Evolutionary conservation across 2,113 vertebrate genomes (phyloP).

Genomic region (Dipodomys merriami): DNA sequence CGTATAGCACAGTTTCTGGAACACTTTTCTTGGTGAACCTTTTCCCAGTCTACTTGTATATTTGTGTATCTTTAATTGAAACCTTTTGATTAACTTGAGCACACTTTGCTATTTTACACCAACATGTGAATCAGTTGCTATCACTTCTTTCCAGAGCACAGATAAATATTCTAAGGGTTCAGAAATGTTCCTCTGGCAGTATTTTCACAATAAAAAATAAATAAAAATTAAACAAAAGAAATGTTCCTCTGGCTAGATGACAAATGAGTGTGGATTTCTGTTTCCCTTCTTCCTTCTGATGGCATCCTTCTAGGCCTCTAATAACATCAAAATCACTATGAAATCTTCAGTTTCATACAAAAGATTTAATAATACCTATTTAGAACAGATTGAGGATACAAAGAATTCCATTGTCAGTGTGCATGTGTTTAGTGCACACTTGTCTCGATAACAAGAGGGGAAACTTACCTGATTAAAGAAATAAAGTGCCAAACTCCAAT

Average conservation of each 20-base stretch:
- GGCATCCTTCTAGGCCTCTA: neutral
- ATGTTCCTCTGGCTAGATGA: neutral
- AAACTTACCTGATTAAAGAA: neutral
- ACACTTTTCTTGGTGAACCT: neutral
- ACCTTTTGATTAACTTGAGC: neutral
- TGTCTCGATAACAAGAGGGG: neutral
- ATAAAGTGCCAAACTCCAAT: too few relatives aligned
- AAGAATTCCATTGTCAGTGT: neutral
- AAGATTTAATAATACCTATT: neutral
- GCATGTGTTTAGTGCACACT: neutral
- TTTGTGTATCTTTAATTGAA: neutral
- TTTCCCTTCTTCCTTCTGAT: neutral
- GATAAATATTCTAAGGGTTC: neutral
- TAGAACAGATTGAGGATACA: neutral
- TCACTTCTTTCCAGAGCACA: neutral
- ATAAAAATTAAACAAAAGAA: too few relatives aligned
- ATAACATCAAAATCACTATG: neutral
- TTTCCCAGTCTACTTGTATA: neutral
- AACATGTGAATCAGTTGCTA: neutral
- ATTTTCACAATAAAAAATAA: too few relatives aligned
- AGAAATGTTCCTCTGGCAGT: too few relatives aligned
- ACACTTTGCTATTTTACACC: constrained; percentile 29
- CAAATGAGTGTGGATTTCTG: neutral
- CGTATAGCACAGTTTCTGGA: constrained; percentile 49
- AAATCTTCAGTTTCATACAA: too few relatives aligned